A percentile compares a stretch with the other conserved stretches of the same genome.
Conservation (phyloP, 2,888 invertebrate species). For the Bembecia ichneumoniformis region DNA sequence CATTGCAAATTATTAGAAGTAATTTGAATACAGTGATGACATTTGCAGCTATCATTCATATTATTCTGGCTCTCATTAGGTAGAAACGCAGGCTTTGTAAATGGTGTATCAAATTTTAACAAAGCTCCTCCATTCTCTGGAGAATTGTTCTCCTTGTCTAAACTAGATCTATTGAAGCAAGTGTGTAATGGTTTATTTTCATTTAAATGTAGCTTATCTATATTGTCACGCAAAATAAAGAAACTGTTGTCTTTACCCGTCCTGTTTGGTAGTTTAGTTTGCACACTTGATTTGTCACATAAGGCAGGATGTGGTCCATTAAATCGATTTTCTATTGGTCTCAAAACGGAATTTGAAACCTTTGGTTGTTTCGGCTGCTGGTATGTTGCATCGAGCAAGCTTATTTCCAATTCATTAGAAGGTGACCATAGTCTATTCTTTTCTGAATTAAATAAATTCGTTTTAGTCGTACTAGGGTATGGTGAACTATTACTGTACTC, state of each 20-base stretch:
- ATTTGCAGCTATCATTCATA: conserved; percentile 26
- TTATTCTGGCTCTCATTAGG: background rate
- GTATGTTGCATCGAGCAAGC: conserved; percentile 42
- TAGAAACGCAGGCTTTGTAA: background rate
- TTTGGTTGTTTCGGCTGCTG: conserved; percentile 24
- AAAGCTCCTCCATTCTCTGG: conserved; percentile 30
- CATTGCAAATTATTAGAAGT: background rate
- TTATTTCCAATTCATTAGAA: conserved; percentile 51
- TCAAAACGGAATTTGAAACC: conserved; percentile 11
- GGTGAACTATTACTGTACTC: conserved; percentile 49
- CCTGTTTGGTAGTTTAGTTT: conserved; percentile 23
- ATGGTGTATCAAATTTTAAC: conserved; percentile 12
- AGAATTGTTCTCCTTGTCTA: conserved; percentile 47
- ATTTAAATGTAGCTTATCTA: conserved; percentile 23
- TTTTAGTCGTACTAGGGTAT: conserved; percentile 42
- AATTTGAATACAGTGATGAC: conserved; percentile 38
- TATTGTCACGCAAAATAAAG: conserved; percentile 44
- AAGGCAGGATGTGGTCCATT: background rate
- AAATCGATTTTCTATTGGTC: background rate
- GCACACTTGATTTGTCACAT: background rate
- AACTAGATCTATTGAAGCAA: conserved; percentile 25
- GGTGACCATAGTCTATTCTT: conserved; percentile 8
- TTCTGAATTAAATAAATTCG: conserved; percentile 20
- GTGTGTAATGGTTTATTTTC: conserved; percentile 22
- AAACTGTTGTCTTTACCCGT: conserved; percentile 39